These are phyloP conservation scores for Stenodera caucasica DNA, from an alignment of 2,888 invertebrate genomes.

Conservation along the genomic window DNA sequence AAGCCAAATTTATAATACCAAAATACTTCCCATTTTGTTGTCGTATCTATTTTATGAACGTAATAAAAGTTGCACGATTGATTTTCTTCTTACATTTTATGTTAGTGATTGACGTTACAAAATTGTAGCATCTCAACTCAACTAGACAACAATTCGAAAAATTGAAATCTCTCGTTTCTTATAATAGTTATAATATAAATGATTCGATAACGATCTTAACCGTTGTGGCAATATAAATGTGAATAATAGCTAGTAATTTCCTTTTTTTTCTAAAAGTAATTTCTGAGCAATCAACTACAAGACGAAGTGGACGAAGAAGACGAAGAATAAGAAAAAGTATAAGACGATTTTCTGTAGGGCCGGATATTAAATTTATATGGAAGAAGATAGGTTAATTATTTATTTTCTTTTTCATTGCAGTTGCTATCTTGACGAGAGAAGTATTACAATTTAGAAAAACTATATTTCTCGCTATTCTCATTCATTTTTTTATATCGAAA, in stretches of 20 bases:
- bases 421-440: background rate
- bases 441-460: background rate
- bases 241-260: slow-evolving; percentile 5
- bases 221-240: background rate
- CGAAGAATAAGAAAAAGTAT: background rate
- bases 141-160: background rate
- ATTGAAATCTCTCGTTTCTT: background rate
- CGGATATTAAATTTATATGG: slow-evolving; percentile 24
- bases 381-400: slow-evolving; percentile 29
- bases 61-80: background rate
- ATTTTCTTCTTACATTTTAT: background rate
- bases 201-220: background rate
- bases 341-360: background rate
- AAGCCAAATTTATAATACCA: too few species aligned
- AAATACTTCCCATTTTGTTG: background rate
- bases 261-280: slow-evolving; percentile 3
- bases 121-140: background rate
- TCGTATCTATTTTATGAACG: background rate
- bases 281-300: background rate
- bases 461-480: too few species aligned
- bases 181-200: background rate
- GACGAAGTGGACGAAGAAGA: background rate
- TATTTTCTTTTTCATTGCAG: slow-evolving; percentile 14
- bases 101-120: background rate
- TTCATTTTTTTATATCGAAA: too few species aligned